Evolutionary conservation across 2,113 vertebrate genomes (phyloP), one percentile per base, ranked within the genome.

Genomic region (Tonatia bakeri): DNA sequence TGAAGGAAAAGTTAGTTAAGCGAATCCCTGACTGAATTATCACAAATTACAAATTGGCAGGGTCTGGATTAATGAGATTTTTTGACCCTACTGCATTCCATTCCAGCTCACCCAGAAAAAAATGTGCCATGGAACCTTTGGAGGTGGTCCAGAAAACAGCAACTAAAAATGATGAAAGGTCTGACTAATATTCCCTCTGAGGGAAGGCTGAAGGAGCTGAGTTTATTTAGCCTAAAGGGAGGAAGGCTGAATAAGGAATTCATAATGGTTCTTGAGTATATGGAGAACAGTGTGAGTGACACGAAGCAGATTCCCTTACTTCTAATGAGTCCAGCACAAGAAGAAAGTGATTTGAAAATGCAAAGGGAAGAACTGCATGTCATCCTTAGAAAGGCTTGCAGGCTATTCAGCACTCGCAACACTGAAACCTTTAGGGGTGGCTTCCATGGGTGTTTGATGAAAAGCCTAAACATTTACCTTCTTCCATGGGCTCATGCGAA

Each of bases 101-200:
- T 94, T 94, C 90, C 75, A 91, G 52, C 40, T 95, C 86, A 84
- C 91, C 79, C 56, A 91, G 91, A 95, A 84, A 93, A 50, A 94
- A 97, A 93, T 84, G 64, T 40, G 14, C 91, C 87, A 33, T 38
- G 70, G 79, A 96, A 80, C 88, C 87, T 93, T 91, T 97, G 97
- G 95, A 97, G 93, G 33, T 17, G 13, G 79, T 96, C 94, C 96
- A 97, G 88, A 95, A 96, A 73, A 89, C n/a, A 97, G 80, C 61
- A 89, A 96, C 93, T 96, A 91, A 97, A 98, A 98, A 97, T 97
- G 96, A 97, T 97, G 89, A 96, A 97, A 97, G 91, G 28, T 98
- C 96, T 96, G 93, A 97, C 94, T 96, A 98, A 97, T 96, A 97
- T 91, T 91, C 89, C 97, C 96, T 96, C 91, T 77, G 95, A 95